Conservation (phyloP, 2,113 vertebrate species). For the Campylomormyrus numenius region DNA sequence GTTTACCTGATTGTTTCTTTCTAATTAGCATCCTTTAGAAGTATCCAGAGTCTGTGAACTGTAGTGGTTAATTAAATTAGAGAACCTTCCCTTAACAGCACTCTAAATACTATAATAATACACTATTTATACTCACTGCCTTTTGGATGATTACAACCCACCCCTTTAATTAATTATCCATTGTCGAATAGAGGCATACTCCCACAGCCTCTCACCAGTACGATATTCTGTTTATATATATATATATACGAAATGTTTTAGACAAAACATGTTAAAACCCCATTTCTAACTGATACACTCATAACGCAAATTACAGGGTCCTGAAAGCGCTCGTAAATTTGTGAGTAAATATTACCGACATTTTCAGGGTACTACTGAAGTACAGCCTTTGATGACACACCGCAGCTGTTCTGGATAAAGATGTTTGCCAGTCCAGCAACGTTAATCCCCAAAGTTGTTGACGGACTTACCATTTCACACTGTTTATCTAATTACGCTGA, state of each 20-base stretch:
- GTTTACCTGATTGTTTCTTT: not conserved
- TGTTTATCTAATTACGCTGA: not conserved
- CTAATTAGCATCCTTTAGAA: not conserved
- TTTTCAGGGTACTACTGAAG: not conserved
- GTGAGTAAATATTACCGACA: not conserved
- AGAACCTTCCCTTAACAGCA: not conserved
- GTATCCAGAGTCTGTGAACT: not conserved
- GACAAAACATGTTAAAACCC: conserved; percentile 3
- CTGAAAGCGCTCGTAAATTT: not conserved
- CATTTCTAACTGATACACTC: not conserved
- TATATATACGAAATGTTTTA: not conserved
- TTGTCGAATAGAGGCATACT: not conserved
- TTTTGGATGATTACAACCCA: not conserved
- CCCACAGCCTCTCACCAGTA: not conserved
- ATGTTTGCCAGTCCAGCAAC: not conserved
- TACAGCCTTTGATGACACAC: not conserved
- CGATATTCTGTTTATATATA: not conserved
- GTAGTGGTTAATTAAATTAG: not conserved
- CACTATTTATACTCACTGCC: not conserved
- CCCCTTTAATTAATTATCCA: not conserved
- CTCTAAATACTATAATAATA: not conserved
- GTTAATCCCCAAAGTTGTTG: not conserved
- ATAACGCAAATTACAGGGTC: not conserved
- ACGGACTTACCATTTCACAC: not conserved
- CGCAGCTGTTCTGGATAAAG: not conserved